Evolutionary conservation across 1,140 invertebrate genomes (phyloP).

Genomic region (Drosophila fuyamai): DNA sequence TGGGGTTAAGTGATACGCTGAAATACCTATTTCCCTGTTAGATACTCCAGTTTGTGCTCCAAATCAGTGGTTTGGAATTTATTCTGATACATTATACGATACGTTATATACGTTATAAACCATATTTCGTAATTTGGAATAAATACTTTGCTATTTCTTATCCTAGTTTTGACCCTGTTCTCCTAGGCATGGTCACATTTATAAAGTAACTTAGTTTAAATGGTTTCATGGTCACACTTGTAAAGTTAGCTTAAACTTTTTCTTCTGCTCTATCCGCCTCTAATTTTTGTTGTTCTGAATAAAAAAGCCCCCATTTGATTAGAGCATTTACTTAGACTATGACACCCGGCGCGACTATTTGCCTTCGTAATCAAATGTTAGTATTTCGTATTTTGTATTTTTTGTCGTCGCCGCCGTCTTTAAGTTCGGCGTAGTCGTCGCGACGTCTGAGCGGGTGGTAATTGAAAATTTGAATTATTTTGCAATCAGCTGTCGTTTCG

Average conservation of each 20-base stretch:
- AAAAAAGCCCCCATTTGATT: constrained; percentile 1
- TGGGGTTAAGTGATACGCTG: neutral
- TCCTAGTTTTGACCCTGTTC: neutral
- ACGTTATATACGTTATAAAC: too few species aligned
- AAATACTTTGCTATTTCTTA: too few species aligned
- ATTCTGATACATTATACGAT: too few species aligned
- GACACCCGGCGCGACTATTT: constrained; percentile 26
- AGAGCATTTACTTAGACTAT: constrained; percentile 23
- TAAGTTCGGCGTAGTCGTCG: constrained; percentile 55
- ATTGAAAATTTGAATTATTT: constrained; percentile 79
- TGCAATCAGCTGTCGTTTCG: constrained; percentile 65
- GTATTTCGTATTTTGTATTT: constrained; percentile 46
- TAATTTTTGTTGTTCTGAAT: neutral
- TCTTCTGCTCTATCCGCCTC: neutral
- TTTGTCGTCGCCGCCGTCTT: constrained; percentile 19
- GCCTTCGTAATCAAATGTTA: constrained; percentile 61
- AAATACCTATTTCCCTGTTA: neutral
- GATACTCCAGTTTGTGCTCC: neutral
- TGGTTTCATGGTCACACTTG: neutral
- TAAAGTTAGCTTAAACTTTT: too few species aligned
- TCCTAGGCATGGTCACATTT: neutral
- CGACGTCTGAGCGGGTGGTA: constrained; percentile 68
- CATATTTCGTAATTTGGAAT: too few species aligned
- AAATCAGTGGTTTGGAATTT: neutral
- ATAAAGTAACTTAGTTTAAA: too few species aligned